Conservation (phyloP, 2,113 vertebrate species). For the Gnathonemus echidnorhynchus region DNA sequence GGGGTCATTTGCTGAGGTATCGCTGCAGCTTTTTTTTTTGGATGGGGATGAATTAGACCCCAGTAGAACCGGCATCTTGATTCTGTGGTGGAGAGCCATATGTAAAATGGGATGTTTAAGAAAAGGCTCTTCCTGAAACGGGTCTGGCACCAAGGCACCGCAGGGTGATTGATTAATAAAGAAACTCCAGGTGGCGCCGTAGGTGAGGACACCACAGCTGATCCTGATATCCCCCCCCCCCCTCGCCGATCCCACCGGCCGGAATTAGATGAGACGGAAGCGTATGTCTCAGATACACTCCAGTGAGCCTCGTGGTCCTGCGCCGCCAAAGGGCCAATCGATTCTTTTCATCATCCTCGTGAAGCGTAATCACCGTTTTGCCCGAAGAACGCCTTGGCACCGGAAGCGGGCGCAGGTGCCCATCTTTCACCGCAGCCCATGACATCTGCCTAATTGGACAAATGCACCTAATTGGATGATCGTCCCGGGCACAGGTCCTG, state of each 20-base stretch:
- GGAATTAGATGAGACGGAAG: not conserved
- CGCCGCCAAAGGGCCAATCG: constrained; percentile 22
- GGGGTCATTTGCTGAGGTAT: constrained; percentile 37
- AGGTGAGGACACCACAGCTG: not conserved
- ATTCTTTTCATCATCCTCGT: constrained; percentile 42
- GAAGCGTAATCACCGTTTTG: constrained; percentile 46
- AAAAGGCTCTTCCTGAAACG: not conserved
- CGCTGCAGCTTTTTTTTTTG: constrained; percentile 28
- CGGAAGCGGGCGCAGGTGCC: constrained; percentile 28
- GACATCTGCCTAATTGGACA: constrained; percentile 43
- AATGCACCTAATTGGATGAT: constrained; percentile 46
- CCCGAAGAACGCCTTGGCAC: constrained; percentile 35
- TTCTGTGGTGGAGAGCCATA: constrained; percentile 38
- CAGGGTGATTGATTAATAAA: not conserved
- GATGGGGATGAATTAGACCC: constrained; percentile 31
- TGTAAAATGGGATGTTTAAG: constrained; percentile 52
- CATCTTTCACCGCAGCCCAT: not conserved
- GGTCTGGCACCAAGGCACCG: not conserved
- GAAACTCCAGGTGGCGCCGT: not conserved
- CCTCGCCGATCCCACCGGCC: not conserved
- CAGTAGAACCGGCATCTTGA: constrained; percentile 42
- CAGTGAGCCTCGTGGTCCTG: not conserved
- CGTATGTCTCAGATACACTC: not conserved
- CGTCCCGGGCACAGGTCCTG: constrained; percentile 27
- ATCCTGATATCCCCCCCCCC: not conserved